Percentiles rank a stretch among this genome's conserved stretches.
Evolutionary conservation across 1,140 invertebrate species (phyloP).

Genomic region (Tyrophagus putrescentiae): DNA sequence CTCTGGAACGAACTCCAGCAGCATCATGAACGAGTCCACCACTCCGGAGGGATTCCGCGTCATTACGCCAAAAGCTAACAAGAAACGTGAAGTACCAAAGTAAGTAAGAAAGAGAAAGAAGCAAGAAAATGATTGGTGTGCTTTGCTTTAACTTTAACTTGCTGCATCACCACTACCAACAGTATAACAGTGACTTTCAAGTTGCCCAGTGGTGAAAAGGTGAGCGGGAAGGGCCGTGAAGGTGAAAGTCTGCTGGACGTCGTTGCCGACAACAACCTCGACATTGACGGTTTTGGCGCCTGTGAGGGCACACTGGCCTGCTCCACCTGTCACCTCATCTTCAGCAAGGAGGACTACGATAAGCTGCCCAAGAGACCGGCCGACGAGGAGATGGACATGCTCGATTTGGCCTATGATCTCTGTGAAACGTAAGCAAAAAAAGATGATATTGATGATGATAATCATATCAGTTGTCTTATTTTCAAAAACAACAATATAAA

Average conservation of each 20-base stretch:
- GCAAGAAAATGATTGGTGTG: no score
- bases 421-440: slow-evolving; percentile 60
- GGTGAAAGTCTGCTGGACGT: slow-evolving; percentile 81
- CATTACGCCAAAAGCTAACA: no score
- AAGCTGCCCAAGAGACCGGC: slow-evolving; percentile 61
- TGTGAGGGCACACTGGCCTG: slow-evolving; percentile 93
- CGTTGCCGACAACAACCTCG: slow-evolving; percentile 79
- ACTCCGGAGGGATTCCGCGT: no score
- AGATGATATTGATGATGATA: neutral
- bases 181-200: slow-evolving; percentile 61
- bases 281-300: slow-evolving; percentile 83
- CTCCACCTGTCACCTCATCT: slow-evolving; percentile 88
- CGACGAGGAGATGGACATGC: slow-evolving; percentile 90
- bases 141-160: no score
- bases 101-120: no score
- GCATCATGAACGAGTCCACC: no score
- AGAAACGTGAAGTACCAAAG: no score
- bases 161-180: no score
- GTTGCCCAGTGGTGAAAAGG: slow-evolving; percentile 52
- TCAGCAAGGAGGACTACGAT: slow-evolving; percentile 64
- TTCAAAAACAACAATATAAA: slow-evolving; percentile 26
- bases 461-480: slow-evolving; percentile 4
- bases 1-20: no score
- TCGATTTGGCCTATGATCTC: slow-evolving; percentile 80
- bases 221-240: slow-evolving; percentile 62